Base-by-base conservation (phyloP, 2,113 vertebrate genomes). In the Protomyctophum bolini region DNA sequence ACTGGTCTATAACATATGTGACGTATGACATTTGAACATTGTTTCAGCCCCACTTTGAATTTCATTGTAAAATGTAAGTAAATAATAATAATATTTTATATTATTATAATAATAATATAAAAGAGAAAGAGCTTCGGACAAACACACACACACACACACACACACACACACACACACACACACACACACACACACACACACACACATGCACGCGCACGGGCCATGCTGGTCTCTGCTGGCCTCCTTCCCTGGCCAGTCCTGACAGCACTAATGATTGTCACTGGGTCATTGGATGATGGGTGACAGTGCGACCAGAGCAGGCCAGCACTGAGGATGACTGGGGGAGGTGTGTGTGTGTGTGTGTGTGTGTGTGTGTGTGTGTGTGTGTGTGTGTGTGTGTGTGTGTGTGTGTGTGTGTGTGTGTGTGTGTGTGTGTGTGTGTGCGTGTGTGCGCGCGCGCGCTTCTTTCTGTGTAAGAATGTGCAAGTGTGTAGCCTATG, bases 211-310 rank as follows among this genome's bases (percentile, higher is more conserved):
- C 63, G 47, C 48, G 55, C 63, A 62, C 48, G 54, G 49, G 52
- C 58, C 68, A 69, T 12, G 61, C 75, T 66, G 58, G 67, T 73
- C 75, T 80, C 60, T 63, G 69, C 65, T 86, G 78, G 65, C 84
- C 84, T 83, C 83, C 70, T 82, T 82, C 78, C 76, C 59, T 58
- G 63, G 70, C 66, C 77, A 71, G 73, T 83, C 73, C 84, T 88
- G 87, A 91, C 85, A 88, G 79, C 72, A 75, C 72, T 87, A 89
- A 89, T 87, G 77, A 87, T 83, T 81, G 79, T 88, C 85, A 87
- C 73, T 68, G 59, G 69, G 76, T 65, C 74, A 65, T 54, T 71
- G 71, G 80, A 87, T 88, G 86, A 85, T 54, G 77, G 77, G 72
- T 87, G 90, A 88, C 80, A 86, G 73, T 85, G 83, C 46, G 70